Base-by-base conservation (phyloP, 1,140 invertebrate genomes). In the Metaphire vulgaris region DNA sequence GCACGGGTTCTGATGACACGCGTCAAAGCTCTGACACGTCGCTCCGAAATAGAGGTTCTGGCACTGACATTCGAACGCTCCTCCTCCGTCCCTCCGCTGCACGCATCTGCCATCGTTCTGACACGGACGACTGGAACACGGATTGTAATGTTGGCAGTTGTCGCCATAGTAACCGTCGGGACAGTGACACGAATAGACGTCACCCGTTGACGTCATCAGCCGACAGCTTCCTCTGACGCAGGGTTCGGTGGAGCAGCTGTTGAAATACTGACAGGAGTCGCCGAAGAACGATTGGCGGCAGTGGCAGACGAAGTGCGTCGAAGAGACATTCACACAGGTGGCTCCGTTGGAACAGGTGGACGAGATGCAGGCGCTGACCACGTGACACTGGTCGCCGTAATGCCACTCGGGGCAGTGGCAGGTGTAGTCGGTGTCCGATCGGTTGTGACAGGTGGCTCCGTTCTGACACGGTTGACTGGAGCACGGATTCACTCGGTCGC, bases 381-480 rank as follows among this genome's bases (percentile, higher is more conserved):
- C 68, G 28, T 79, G 41, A 33, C 96, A 98, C 75, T 91, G 91
- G 31, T 67, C 75, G 6, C 82, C 82, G 12, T 56, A 77, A 33
- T 74, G 78, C 1, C 76, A 73, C 0, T 82, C 95, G 91, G 94
- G 92, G 83, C 96, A 98, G 21, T 92, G 93, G 84, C 96, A 98
- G 6, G 92, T 91, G 69, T 77, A 82, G 14, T 64, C 56, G 6
- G 69, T 70, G 31, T 79, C 68, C 0, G 68, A 74, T 16, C 75
- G 33, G 31, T 66, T 69, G 14, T 69, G 67, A 77, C 87, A 87
- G 15, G 80, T 81, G 6, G 81, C 83, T 16, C 81, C 81, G 68
- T 84, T 83, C 15, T 77, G 75, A 78, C 87, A 88, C 15, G 84
- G 84, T 33, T 75, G 79, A 6, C 68, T 74, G 32, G 21, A 32